Percentiles rank a stretch among this genome's conserved stretches.
Evolutionary conservation across 1,140 invertebrate genomes (phyloP).

Genomic region (Tetramorium parvispinum): DNA sequence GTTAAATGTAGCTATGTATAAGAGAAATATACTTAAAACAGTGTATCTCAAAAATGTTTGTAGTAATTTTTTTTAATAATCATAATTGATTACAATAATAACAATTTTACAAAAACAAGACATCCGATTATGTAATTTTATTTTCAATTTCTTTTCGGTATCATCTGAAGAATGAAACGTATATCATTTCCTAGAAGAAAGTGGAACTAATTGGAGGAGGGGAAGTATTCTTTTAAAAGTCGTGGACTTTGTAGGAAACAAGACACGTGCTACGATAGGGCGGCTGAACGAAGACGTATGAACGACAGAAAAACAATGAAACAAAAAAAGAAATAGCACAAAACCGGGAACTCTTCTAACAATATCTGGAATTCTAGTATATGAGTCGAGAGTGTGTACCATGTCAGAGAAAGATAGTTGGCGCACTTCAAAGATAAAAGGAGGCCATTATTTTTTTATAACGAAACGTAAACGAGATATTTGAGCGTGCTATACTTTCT

Average conservation of each 20-base stretch:
- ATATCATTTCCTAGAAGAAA: slow-evolving; percentile 70
- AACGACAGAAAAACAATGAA: slow-evolving; percentile 50
- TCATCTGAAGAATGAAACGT: slow-evolving; percentile 44
- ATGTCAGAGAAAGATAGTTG: slow-evolving; percentile 74
- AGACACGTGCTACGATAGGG: slow-evolving; percentile 51
- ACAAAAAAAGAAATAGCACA: neutral
- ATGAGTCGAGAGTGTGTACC: slow-evolving; percentile 71
- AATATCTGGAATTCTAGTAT: slow-evolving; percentile 74
- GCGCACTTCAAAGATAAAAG: slow-evolving; percentile 73
- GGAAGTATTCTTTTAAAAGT: slow-evolving; percentile 69
- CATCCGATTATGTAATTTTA: neutral
- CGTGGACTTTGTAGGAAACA: slow-evolving; percentile 71
- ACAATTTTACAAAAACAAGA: neutral
- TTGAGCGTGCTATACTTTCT: slow-evolving; percentile 64
- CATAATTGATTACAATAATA: neutral
- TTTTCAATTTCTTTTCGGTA: neutral
- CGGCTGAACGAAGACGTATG: slow-evolving; percentile 48
- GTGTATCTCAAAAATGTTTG: neutral
- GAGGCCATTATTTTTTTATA: slow-evolving; percentile 69
- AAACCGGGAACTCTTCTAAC: slow-evolving; percentile 58
- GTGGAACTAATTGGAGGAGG: slow-evolving; percentile 70
- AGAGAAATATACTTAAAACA: neutral
- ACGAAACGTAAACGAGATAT: slow-evolving; percentile 73
- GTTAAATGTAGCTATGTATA: slow-evolving; percentile 1
- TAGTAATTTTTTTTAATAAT: neutral